Evolutionary conservation across 2,113 vertebrate species (phyloP).

Genomic region (Proterorhinus semilunaris): DNA sequence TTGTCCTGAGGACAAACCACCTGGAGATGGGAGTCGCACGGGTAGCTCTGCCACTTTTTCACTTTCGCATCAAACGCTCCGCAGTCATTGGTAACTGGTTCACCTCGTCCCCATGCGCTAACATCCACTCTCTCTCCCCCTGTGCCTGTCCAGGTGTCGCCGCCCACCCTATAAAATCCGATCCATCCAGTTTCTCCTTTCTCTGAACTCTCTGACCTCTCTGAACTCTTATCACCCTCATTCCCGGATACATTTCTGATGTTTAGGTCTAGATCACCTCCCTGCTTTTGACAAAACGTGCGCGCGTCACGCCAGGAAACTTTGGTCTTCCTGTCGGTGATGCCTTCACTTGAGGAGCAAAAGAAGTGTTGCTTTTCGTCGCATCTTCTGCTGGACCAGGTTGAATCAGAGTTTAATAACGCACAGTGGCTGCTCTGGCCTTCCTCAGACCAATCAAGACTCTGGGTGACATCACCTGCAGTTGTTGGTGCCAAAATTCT

Average conservation of each 20-base stretch:
- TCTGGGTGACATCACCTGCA: constrained; percentile 17
- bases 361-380: fast-evolving
- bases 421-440: neutral
- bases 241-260: fast-evolving
- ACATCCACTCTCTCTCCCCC: fast-evolving
- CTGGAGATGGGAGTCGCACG: fast-evolving
- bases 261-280: neutral
- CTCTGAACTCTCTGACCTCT: neutral
- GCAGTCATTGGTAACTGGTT: constrained; percentile 20
- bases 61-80: fast-evolving
- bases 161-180: constrained; percentile 5
- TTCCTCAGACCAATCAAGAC: neutral
- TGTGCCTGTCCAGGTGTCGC: constrained; percentile 14
- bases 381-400: constrained; percentile 10
- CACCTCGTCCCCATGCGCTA: constrained; percentile 11
- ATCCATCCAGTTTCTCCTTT: constrained; percentile 29
- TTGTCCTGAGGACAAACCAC: constrained; percentile 21
- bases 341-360: neutral
- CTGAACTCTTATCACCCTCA: neutral
- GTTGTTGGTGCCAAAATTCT: constrained; percentile 28
- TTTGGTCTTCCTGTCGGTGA: fast-evolving
- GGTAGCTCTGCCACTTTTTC: fast-evolving
- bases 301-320: neutral
- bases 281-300: fast-evolving
- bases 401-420: neutral